Evolutionary conservation across 1,140 invertebrate species (phyloP), one percentile per base, ranked within the genome.

Genomic region (Proales similis): DNA sequence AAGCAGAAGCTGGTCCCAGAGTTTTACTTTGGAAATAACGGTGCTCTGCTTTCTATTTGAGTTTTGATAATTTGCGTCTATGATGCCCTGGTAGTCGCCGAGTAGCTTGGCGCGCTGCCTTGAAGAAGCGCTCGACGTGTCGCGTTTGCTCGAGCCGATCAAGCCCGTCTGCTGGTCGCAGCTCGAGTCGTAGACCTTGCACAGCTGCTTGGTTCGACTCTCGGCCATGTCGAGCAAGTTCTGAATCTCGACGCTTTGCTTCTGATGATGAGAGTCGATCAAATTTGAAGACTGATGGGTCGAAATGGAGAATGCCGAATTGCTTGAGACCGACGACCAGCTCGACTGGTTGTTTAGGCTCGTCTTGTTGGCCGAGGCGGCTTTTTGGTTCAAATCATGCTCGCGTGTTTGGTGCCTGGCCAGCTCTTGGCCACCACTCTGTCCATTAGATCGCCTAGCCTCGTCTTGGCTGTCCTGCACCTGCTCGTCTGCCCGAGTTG

Each of bases 151-250:
- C 27, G 24, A 24, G 11, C 27, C 7, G 6, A 46, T 46, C 14
- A 46, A 11, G 27, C 24, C 14, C 14, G 43, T 5, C 27, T 26
- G 4, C 7, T 14, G 4, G n/a, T 19, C 27, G 12, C 9, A 7
- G 17, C 43, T 46, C n/a, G 43, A 46, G 27, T 46, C 43, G 14
- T 46, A 46, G 14, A 46, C 43, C 27, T 46, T 46, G n/a, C 43
- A 46, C 14, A 46, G 27, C 14, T 24, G 5, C 27, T 46, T 46
- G 6, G 43, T 46, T 7, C 43, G 11, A 46, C 27, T 46, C 14
- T 46, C 43, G n/a, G 43, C 43, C 6, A 46, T 46, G 17, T 46
- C 43, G 9, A 46, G 27, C 3, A 46, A 14, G 14, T 12, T 19
- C 27, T 46, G 24, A 4, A 46, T 46, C n/a, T 46, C 43, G 5